Base-by-base conservation (phyloP, 1,140 invertebrate species). In the Diuraphis noxia region DNA sequence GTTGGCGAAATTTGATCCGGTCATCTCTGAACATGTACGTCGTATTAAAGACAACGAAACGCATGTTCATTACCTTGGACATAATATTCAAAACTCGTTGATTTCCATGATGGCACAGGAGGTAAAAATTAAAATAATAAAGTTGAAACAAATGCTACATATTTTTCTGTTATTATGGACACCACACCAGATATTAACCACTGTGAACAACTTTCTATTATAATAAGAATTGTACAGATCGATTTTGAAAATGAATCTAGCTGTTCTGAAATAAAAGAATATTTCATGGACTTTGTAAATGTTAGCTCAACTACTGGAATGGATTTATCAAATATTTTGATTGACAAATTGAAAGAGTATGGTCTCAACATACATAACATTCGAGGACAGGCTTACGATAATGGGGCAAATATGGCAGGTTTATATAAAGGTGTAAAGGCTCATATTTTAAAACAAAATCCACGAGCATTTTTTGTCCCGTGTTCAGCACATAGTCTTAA, bases 121-220 rank as follows among this genome's bases (percentile, higher is more conserved):
- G 19, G 25, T 90, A 21, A 79, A 79, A 25, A 0, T 34, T 79
- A 90, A 90, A 77, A 56, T 63, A 19, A 81, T 77, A 19, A 79
- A 43, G 36, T 8, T 72, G 0, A 77, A 34, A 23, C 52, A 21
- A n/a, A 13, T 34, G 19, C 23, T 9, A 85, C 46, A n/a, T 85
- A 85, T 46, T 49, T 34, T 41, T 30, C 34, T 46, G 91, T 94
- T 41, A 93, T 93, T 19, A 49, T 85, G 41, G 84, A 85, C 36
- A n/a, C 23, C 6, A 85, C 84, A 19, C 84, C 84, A 19, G 85
- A 87, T 30, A 56, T 49, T 38, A 38, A 34, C 13, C 85, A 49
- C 34, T 21, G 23, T 6, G 85, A 52, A 40, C 85, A 87, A 43
- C 7, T 46, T 49, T n/a, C 49, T 38, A 87, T 87, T 36, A 19